Percentiles rank a stretch among this genome's conserved stretches.
phyloP scores from a whole-genome alignment of 2,113 vertebrate species.

The Crocuta crocuta region DNA sequence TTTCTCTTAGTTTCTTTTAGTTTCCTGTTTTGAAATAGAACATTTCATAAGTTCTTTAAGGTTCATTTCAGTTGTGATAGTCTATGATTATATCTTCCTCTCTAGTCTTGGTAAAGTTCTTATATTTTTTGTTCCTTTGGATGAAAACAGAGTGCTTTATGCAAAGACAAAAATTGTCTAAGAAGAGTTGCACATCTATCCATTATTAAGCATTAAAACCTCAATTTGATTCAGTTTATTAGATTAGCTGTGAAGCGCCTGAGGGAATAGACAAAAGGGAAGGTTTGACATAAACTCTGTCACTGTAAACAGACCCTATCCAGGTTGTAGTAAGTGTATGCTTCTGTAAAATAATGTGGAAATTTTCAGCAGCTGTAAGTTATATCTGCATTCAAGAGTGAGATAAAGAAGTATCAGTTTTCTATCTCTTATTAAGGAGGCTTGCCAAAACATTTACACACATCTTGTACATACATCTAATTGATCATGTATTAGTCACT shows the following conservation, averaged over 20 bases:
- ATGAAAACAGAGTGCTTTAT: constrained; percentile 6
- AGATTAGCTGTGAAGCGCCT: constrained; percentile 43
- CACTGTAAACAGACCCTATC: background rate
- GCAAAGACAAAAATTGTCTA: constrained; percentile 53
- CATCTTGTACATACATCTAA: background rate
- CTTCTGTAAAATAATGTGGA: background rate
- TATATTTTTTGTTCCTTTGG: background rate
- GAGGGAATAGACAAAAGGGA: background rate
- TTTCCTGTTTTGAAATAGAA: background rate
- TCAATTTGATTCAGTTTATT: constrained; percentile 39
- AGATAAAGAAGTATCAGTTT: background rate
- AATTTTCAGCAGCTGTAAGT: background rate
- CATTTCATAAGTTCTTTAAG: constrained; percentile 6
- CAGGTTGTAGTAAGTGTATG: background rate
- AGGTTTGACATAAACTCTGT: background rate
- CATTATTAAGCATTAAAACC: constrained; percentile 24
- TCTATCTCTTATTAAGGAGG: background rate
- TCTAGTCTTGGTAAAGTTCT: background rate
- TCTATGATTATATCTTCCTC: background rate
- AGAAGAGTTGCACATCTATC: background rate
- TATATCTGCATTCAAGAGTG: background rate
- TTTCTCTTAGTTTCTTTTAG: background rate
- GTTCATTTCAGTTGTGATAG: background rate
- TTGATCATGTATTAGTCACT: background rate
- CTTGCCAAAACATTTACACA: background rate